phyloP scores from a whole-genome alignment of 2,888 invertebrate genomes.

The Lepidochrysops patricia region DNA sequence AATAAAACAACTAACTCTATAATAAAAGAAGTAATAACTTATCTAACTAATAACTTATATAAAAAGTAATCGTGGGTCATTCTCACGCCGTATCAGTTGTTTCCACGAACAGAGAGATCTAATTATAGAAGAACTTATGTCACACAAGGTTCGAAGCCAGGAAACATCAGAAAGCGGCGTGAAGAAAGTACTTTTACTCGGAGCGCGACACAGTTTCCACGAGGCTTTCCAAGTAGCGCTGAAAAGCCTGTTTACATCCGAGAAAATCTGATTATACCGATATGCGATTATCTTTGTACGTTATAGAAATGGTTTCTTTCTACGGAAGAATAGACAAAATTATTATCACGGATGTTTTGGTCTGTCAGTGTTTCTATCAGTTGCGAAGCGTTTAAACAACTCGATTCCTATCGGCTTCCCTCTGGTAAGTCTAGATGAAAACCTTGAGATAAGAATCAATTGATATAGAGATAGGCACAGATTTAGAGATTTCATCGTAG shows the following conservation, averaged over 20 bases:
- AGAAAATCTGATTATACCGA: slow-evolving; percentile 15
- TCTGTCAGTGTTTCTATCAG: no score
- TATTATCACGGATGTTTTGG: no score
- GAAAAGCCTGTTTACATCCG: slow-evolving; percentile 30
- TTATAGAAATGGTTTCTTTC: no score
- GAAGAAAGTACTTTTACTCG: slow-evolving; percentile 73
- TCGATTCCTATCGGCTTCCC: no score
- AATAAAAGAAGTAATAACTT: no score
- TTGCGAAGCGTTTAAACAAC: no score
- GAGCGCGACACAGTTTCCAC: slow-evolving; percentile 70
- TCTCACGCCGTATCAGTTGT: slow-evolving; percentile 42
- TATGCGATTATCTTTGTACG: slow-evolving; percentile 7
- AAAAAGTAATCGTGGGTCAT: slow-evolving; percentile 15
- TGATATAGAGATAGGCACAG: no score
- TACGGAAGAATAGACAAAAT: no score
- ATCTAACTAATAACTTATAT: not conserved
- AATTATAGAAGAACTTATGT: slow-evolving; percentile 65
- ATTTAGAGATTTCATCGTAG: no score
- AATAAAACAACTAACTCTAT: no score
- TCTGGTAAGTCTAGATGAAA: no score
- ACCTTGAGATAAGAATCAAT: no score
- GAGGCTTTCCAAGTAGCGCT: slow-evolving; percentile 53
- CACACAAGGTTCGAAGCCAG: slow-evolving; percentile 64
- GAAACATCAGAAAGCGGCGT: slow-evolving; percentile 69
- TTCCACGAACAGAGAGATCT: slow-evolving; percentile 47